Evolutionary conservation across 2,888 invertebrate species (phyloP).

Genomic region (Morpho helenor): DNA sequence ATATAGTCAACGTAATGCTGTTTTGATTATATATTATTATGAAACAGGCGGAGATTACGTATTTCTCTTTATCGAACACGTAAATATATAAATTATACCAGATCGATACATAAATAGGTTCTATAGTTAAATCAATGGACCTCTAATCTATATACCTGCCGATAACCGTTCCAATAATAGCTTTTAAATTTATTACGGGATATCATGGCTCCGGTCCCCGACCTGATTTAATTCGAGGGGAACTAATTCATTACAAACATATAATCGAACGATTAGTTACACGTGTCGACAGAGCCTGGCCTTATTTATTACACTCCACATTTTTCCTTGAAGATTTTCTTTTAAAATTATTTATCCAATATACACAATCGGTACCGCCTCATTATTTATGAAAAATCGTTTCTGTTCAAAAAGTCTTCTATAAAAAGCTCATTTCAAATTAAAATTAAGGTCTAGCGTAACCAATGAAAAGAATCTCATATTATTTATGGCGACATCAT

Average conservation of each 20-base stretch:
- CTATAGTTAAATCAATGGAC: constrained; percentile 9
- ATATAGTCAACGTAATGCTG: too few species aligned
- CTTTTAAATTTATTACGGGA: constrained; percentile 22
- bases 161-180: constrained; percentile 17
- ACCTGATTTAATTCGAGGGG: constrained; percentile 24
- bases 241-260: constrained; percentile 37
- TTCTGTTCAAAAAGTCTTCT: constrained; percentile 66
- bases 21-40: constrained; percentile 3
- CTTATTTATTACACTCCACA: constrained; percentile 61
- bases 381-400: constrained; percentile 77
- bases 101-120: constrained; percentile 8
- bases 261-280: constrained; percentile 68
- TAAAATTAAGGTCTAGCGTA: constrained; percentile 76
- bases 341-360: constrained; percentile 71
- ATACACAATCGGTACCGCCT: constrained; percentile 74
- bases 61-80: not conserved
- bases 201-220: constrained; percentile 14
- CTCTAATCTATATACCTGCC: constrained; percentile 9
- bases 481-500: constrained; percentile 35
- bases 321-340: constrained; percentile 63
- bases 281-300: constrained; percentile 64
- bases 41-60: too few species aligned
- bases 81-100: not conserved
- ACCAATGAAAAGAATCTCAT: constrained; percentile 54
- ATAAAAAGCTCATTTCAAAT: constrained; percentile 77